Evolutionary conservation across 2,888 invertebrate genomes (phyloP).

Genomic region (Thelaira solivaga): DNA sequence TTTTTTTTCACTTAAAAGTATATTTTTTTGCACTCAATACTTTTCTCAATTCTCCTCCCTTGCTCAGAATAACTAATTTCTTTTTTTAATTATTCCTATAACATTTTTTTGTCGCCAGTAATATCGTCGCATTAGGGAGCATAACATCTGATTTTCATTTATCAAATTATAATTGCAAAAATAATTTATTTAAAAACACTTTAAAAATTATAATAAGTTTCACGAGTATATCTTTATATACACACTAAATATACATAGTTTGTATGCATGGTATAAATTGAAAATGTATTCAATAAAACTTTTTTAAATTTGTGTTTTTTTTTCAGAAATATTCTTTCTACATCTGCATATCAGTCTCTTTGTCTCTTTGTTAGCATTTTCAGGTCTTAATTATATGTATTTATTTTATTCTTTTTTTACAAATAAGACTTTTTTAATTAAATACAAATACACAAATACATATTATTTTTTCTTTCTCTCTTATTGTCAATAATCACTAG

Average conservation of each 20-base stretch:
- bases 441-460: neutral
- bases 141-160: conserved; percentile 30
- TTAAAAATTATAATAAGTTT: conserved; percentile 3
- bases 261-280: conserved; percentile 13
- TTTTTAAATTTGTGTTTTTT: neutral
- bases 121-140: conserved; percentile 3
- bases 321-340: conserved; percentile 11
- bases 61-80: conserved; percentile 44
- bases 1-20: conserved; percentile 17
- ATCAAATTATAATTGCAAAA: conserved; percentile 10
- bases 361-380: neutral
- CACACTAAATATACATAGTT: neutral
- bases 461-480: neutral
- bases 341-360: conserved; percentile 1
- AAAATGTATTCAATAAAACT: conserved; percentile 26
- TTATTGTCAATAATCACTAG: conserved; percentile 1
- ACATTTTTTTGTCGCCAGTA: conserved; percentile 35
- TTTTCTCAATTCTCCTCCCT: conserved; percentile 30
- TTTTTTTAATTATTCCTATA: conserved; percentile 16
- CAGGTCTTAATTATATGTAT: conserved; percentile 6
- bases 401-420: neutral
- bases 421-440: neutral
- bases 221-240: neutral
- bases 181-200: neutral
- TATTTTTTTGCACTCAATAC: conserved; percentile 21